Base-by-base conservation (phyloP, 2,113 vertebrate species). In the Coryphaenoides rupestris region DNA sequence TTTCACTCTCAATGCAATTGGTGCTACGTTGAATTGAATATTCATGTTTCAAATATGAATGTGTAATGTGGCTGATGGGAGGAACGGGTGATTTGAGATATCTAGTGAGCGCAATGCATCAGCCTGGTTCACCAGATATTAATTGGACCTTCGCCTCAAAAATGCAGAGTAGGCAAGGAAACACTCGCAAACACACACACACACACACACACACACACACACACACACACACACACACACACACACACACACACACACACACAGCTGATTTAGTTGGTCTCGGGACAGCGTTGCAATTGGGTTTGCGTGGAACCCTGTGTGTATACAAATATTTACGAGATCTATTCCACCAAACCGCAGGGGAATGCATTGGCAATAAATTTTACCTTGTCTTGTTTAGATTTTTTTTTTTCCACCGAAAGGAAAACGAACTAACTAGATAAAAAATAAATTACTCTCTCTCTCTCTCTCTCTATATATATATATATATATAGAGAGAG, bases 321-420 rank as follows among this genome's bases (percentile, higher is more conserved):
- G 60, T 24, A 49, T 46, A 50, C n/a, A 17, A 46, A 52, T 62
- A 62, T 62, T 62, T 62, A 62, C 61, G 23, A 62, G 61, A 19
- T 23, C 23, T 17, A 62, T 56, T 54, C 16, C 4, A 55, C 45
- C 50, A 58, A n/a, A 65, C 55, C 4, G 17, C 52, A 60, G 23
- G 21, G 9, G 46, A 40, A 14, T 62, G 52, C 33, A 24, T 33
- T 2, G 10, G 62, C 60, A 16, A 54, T 64, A 40, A 49, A 53
- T 33, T 53, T 4, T 13, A 10, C 19, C 15, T 15, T 52, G 2
- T 10, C 17, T 1, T 50, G 0, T n/a, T 49, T 40, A 12, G 33
- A 40, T 63, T 59, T 63, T 21, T 19, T 0, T 46, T 5, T 56
- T 3, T 12, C 19, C 15, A 15, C 53, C 47, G 13, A 49, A 47